Base-by-base conservation (phyloP, 2,888 invertebrate genomes). In the Macaria liturata region DNA sequence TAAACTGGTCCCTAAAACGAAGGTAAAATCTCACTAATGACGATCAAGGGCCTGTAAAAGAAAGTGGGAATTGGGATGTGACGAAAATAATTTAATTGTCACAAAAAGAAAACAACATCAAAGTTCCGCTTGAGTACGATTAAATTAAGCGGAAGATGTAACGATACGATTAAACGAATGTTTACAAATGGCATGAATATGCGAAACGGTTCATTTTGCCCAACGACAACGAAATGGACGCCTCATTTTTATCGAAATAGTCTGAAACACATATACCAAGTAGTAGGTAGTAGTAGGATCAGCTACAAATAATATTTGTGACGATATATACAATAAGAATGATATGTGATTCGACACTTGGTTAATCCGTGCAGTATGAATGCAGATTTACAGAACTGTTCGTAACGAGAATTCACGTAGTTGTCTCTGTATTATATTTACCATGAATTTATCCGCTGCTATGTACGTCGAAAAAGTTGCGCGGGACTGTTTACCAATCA, bases 11-110 rank as follows among this genome's bases (percentile, higher is more conserved):
- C 57, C 34, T 54, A 51, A 57, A 53, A 48, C 30, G 39, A 43
- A 54, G 34, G 30, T 49, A 52, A 56, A 52, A n/a, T n/a, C 45
- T 30, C 40, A 49, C 53, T 65, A 55, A 61, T 65, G 61, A 65
- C 48, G 42, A 37, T 46, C 45, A 61, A 49, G 37, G 49, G 44
- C n/a, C 42, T 47, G 47, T 37, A 46, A 44, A 40, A 49, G 43
- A 32, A 52, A 60, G 57, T 49, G 54, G 49, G 20, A 43, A 55
- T 46, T 44, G 49, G 46, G 45, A 59, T 56, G 51, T 55, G 51
- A 61, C 46, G 46, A 55, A 46, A 57, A 60, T 59, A 61, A 59
- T 59, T 49, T 53, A 57, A 61, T 59, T 57, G 52, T 48, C 9
- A 48, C 32, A 46, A 57, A 60, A 55, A 52, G 44, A 54, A 57